These are phyloP conservation scores for Bruchidius siliquastri DNA, from an alignment of 2,888 invertebrate species.

Conservation along the genomic window DNA sequence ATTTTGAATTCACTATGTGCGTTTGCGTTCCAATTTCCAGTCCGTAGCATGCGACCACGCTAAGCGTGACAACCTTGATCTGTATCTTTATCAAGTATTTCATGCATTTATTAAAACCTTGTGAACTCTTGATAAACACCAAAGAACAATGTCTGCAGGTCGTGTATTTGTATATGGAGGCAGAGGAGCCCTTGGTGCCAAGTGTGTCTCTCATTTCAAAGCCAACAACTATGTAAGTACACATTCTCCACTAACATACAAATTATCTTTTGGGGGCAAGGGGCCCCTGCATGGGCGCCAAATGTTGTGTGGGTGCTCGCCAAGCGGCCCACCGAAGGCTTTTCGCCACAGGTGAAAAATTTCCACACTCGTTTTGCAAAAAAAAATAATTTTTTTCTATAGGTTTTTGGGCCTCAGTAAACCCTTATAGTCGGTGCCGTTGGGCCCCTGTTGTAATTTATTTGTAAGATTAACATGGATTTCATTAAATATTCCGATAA, in stretches of 20 bases:
- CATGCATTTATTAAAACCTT: neutral
- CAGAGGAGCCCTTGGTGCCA: constrained; percentile 88
- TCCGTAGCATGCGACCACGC: neutral
- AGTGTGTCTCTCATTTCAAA: constrained; percentile 85
- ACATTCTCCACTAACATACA: neutral
- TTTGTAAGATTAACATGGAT: no score
- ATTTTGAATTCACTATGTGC: neutral
- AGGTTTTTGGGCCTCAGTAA: no score
- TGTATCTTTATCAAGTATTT: neutral
- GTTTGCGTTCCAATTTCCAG: neutral
- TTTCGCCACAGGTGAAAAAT: no score
- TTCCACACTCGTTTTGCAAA: no score
- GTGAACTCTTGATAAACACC: neutral
- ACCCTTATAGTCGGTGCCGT: no score
- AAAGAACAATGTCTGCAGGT: constrained; percentile 41
- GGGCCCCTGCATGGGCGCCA: no score
- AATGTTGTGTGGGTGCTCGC: no score
- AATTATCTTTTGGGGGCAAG: no score
- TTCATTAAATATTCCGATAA: no score
- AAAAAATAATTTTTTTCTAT: no score
- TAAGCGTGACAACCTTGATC: neutral
- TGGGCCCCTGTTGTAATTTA: no score
- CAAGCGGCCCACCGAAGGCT: no score
- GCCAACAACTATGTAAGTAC: constrained; percentile 76
- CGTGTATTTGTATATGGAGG: constrained; percentile 92